These are phyloP conservation scores for Antennarius maculatus DNA, from an alignment of 2,797 vertebrate species.

Conservation along the genomic window DNA sequence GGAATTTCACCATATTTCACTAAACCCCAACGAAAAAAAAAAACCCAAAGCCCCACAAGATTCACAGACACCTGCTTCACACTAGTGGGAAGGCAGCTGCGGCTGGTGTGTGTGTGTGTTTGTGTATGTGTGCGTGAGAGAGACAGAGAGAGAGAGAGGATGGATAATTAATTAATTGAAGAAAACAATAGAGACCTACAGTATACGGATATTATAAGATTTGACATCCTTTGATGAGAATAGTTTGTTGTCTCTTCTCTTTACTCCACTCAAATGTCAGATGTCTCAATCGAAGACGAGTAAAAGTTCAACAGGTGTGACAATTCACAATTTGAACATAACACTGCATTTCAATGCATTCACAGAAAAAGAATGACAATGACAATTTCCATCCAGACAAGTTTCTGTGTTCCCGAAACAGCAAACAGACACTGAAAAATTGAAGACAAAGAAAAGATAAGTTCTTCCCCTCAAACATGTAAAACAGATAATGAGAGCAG, in stretches of 20 bases:
- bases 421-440: neutral
- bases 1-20: constrained; percentile 75
- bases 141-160: neutral
- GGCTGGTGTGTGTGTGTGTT: constrained; percentile 37
- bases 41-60: constrained; percentile 69
- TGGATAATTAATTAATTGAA: constrained; percentile 44
- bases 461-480: neutral
- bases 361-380: neutral
- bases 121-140: constrained; percentile 34
- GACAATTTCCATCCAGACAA: constrained; percentile 14
- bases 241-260: neutral
- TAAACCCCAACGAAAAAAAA: constrained; percentile 44
- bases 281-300: too few species aligned
- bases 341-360: neutral
- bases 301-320: neutral
- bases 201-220: constrained; percentile 35
- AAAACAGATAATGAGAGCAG: neutral
- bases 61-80: constrained; percentile 81
- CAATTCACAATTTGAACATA: constrained; percentile 22
- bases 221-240: constrained; percentile 16
- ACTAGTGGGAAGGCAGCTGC: constrained; percentile 72
- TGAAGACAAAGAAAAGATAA: neutral
- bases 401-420: neutral
- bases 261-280: neutral
- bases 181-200: constrained; percentile 52